phyloP scores from a whole-genome alignment of 2,113 vertebrate species.

The Colinus virginianus region DNA sequence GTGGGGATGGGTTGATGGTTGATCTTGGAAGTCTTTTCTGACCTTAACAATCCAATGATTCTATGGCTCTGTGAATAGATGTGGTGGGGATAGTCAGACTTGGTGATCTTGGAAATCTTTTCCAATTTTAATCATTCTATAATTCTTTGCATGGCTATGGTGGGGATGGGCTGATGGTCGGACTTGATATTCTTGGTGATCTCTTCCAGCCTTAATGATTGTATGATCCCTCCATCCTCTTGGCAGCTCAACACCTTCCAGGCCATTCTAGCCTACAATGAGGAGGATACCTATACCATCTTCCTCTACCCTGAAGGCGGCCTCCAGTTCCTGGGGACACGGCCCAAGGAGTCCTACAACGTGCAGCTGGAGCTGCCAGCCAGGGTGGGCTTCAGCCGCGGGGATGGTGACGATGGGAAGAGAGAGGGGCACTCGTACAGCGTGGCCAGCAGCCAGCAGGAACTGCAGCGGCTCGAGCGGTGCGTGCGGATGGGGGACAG shows the following conservation, averaged over 20 bases:
- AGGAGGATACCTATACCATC: conserved; percentile 85
- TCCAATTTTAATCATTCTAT: too few relatives aligned
- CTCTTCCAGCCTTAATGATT: too few relatives aligned
- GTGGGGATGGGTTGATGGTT: too few relatives aligned
- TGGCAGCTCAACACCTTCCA: conserved; percentile 95
- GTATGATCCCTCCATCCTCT: not conserved
- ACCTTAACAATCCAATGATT: too few relatives aligned
- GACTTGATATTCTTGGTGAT: too few relatives aligned
- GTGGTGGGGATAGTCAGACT: too few relatives aligned
- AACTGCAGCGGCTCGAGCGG: conserved; percentile 89
- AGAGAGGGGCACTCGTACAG: conserved; percentile 87
- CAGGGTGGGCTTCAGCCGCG: conserved; percentile 93
- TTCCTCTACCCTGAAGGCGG: conserved; percentile 91
- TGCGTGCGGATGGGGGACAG: conserved; percentile 66
- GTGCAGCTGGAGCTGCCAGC: conserved; percentile 92
- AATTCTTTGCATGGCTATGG: too few relatives aligned
- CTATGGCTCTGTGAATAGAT: too few relatives aligned
- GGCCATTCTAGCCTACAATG: conserved; percentile 87
- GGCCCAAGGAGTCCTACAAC: conserved; percentile 92
- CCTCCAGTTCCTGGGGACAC: conserved; percentile 91
- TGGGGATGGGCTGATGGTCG: too few relatives aligned
- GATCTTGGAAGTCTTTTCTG: too few relatives aligned
- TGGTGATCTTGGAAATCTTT: too few relatives aligned
- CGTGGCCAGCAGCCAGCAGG: conserved; percentile 85
- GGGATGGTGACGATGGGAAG: conserved; percentile 79